phyloP scores from a whole-genome alignment of 2,888 invertebrate species.

The Anoncus sp. region DNA sequence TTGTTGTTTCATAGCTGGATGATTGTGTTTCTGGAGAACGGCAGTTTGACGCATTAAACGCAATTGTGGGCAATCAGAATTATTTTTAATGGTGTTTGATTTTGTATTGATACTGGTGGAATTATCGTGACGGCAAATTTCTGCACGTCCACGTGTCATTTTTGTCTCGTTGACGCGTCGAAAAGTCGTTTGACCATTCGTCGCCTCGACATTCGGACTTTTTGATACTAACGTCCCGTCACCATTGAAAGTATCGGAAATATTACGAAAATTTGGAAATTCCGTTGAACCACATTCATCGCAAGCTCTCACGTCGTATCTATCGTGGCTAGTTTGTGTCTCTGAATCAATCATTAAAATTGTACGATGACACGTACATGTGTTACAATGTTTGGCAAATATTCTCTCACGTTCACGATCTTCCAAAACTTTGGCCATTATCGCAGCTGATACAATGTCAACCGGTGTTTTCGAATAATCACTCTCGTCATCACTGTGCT shows the following conservation, averaged over 20 bases:
- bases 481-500: conserved; percentile 84
- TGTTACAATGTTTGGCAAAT: conserved; percentile 92
- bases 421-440: conserved; percentile 96
- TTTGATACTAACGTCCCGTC: conserved; percentile 20
- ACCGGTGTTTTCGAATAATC: conserved; percentile 86
- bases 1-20: conserved; percentile 38
- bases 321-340: conserved; percentile 74
- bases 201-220: conserved; percentile 8
- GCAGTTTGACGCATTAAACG: conserved; percentile 33
- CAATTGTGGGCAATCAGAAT: conserved; percentile 20
- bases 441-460: conserved; percentile 93
- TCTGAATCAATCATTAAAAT: conserved; percentile 78
- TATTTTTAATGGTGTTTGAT: conserved; percentile 16
- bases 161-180: conserved; percentile 40
- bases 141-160: conserved; percentile 16
- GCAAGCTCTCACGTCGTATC: conserved; percentile 49
- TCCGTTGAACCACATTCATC: conserved; percentile 66
- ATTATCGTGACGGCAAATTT: conserved; percentile 64
- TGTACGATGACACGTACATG: conserved; percentile 88
- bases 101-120: conserved; percentile 37
- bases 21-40: conserved; percentile 41
- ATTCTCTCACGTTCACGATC: conserved; percentile 92
- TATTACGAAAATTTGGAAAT: conserved; percentile 55
- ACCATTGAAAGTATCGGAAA: conserved; percentile 44
- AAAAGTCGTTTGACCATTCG: conserved; percentile 28